Evolutionary conservation across 2,888 invertebrate genomes (phyloP).

Genomic region (Nebria salina): DNA sequence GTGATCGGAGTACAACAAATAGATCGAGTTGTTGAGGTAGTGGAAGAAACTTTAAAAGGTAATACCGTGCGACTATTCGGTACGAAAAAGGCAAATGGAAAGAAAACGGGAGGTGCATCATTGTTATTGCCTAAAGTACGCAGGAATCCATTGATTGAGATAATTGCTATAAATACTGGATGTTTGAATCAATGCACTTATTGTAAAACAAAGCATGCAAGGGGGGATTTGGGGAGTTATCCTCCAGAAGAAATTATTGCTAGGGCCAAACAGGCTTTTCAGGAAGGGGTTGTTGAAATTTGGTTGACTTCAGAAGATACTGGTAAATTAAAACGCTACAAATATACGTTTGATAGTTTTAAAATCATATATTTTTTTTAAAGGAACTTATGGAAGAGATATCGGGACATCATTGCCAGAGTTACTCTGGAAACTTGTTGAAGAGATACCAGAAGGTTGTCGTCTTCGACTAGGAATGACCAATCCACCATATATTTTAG

Average conservation of each 20-base stretch:
- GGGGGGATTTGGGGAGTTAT: conserved; percentile 97
- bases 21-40: conserved; percentile 95
- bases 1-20: conserved; percentile 99
- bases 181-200: conserved; percentile 99
- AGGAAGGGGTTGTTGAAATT: conserved; percentile 93
- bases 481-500: conserved; percentile 97
- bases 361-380: conserved; percentile 11
- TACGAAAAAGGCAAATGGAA: conserved; percentile 82
- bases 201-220: conserved; percentile 97
- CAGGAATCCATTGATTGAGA: conserved; percentile 95
- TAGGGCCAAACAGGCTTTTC: conserved; percentile 85
- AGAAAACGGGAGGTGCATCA: conserved; percentile 87
- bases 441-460: conserved; percentile 78
- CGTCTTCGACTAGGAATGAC: conserved; percentile 95
- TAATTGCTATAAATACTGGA: conserved; percentile 95
- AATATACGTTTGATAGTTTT: no score
- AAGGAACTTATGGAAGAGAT: conserved; percentile 92
- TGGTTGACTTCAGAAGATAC: conserved; percentile 99
- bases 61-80: conserved; percentile 80
- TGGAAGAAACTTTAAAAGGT: conserved; percentile 97
- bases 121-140: conserved; percentile 92
- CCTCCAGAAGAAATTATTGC: conserved; percentile 88
- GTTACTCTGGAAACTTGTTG: conserved; percentile 85
- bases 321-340: conserved; percentile 63
- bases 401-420: conserved; percentile 89